A percentile compares a stretch with the other conserved stretches of the same genome.
phyloP scores from a whole-genome alignment of 2,888 invertebrate genomes.

The Dicyrtomina minuta region DNA sequence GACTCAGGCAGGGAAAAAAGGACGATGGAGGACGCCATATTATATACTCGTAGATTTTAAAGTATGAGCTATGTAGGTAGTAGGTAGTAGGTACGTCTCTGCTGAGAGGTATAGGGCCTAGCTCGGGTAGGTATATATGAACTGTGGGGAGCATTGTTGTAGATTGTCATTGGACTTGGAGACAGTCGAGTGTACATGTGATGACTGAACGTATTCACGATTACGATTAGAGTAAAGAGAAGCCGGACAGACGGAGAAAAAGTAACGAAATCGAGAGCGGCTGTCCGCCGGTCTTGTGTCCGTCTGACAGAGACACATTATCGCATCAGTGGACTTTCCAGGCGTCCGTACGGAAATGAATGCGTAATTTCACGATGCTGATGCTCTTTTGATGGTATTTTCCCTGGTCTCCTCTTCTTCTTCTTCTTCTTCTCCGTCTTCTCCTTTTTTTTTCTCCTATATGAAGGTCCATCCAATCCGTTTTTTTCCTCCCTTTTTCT shows the following conservation, averaged over 20 bases:
- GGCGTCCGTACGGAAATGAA: constrained; percentile 48
- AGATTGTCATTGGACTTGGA: too few species aligned
- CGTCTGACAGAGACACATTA: constrained; percentile 53
- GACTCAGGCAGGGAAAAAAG: too few species aligned
- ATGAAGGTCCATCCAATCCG: constrained; percentile 20
- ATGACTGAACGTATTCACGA: too few species aligned
- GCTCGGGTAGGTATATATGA: too few species aligned
- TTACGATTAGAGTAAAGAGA: background rate
- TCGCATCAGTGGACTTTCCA: constrained; percentile 38
- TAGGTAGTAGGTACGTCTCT: too few species aligned
- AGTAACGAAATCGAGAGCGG: constrained; percentile 31
- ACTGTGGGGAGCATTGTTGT: too few species aligned
- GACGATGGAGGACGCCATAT: too few species aligned
- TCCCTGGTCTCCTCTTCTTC: constrained; percentile 26
- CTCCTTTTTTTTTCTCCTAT: background rate
- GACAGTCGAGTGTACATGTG: too few species aligned
- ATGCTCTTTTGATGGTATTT: constrained; percentile 35
- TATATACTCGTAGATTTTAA: constrained; percentile 10
- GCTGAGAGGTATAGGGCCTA: too few species aligned
- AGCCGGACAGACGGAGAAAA: constrained; percentile 11
- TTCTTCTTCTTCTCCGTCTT: constrained; percentile 8
- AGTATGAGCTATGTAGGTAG: constrained; percentile 10
- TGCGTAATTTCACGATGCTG: constrained; percentile 44
- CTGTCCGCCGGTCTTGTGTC: constrained; percentile 27
- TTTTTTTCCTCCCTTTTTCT: constrained; percentile 11